phyloP scores from a whole-genome alignment of 2,797 vertebrate species.

The Gymnoscopelus microlampas region DNA sequence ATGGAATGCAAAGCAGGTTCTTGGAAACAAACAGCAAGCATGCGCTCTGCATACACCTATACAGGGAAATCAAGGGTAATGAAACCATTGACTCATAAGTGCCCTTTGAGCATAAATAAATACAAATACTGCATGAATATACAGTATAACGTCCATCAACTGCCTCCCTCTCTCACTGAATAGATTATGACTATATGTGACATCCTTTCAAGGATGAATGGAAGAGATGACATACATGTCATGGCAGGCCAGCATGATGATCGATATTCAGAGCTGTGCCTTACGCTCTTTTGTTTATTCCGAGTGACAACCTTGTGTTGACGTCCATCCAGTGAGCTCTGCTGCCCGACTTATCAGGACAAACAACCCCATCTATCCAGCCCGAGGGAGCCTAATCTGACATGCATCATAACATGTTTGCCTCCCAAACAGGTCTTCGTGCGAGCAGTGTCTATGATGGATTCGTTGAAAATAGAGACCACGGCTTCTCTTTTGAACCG shows the following conservation, averaged over 20 bases:
- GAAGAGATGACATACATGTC: background rate
- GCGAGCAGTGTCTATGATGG: background rate
- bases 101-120: too few species aligned
- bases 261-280: constrained; percentile 5
- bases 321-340: constrained; percentile 2
- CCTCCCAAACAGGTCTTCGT: background rate
- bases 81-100: too few species aligned
- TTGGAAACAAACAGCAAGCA: too few species aligned
- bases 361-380: constrained; percentile 12
- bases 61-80: too few species aligned
- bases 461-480: constrained; percentile 10
- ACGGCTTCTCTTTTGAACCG: background rate
- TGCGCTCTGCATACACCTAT: too few species aligned
- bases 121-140: too few species aligned
- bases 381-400: background rate
- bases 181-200: background rate
- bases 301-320: constrained; percentile 4
- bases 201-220: background rate
- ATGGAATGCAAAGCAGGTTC: too few species aligned
- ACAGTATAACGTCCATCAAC: too few species aligned
- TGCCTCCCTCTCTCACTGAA: too few species aligned
- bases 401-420: background rate
- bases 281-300: constrained; percentile 5
- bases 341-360: background rate
- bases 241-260: constrained; percentile 1